phyloP scores from a whole-genome alignment of 2,797 vertebrate genomes.

The Oreonectes daqikongensis region DNA sequence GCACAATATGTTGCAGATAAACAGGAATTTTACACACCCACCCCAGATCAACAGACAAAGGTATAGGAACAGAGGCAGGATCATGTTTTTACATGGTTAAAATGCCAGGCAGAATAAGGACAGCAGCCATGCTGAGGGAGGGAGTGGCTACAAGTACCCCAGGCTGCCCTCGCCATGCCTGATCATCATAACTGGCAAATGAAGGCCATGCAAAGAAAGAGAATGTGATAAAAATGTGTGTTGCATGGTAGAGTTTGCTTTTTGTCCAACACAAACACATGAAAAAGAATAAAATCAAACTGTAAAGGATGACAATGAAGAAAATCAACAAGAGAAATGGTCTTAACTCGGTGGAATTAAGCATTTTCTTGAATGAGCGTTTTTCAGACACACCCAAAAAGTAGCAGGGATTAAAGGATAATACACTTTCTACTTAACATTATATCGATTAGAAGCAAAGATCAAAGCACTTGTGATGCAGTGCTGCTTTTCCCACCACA shows the following conservation, averaged over 20 bases:
- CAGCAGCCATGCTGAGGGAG: constrained; percentile 68
- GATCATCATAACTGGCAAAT: constrained; percentile 64
- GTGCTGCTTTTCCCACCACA: not conserved
- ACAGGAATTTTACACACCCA: not conserved
- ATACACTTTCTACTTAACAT: not conserved
- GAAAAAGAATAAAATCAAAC: too few relatives aligned
- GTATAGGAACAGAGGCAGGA: constrained; percentile 22
- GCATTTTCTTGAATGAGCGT: not conserved
- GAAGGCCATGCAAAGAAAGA: constrained; percentile 77
- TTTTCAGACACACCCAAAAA: not conserved
- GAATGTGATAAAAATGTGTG: constrained; percentile 36
- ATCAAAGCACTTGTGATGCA: not conserved
- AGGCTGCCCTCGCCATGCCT: constrained; percentile 31
- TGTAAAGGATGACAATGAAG: constrained; percentile 19
- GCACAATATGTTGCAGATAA: not conserved
- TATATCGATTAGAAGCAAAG: not conserved
- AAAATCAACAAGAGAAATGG: not conserved
- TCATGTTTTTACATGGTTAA: constrained; percentile 17
- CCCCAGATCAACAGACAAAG: constrained; percentile 3
- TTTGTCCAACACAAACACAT: constrained; percentile 59
- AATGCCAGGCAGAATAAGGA: constrained; percentile 52
- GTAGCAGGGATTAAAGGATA: not conserved
- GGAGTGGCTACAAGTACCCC: constrained; percentile 19
- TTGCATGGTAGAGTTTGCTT: constrained; percentile 20
- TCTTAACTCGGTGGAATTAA: not conserved